Percentiles rank a stretch among this genome's conserved stretches.
Evolutionary conservation across 1,140 invertebrate species (phyloP).

Genomic region (Goniozus legneri): DNA sequence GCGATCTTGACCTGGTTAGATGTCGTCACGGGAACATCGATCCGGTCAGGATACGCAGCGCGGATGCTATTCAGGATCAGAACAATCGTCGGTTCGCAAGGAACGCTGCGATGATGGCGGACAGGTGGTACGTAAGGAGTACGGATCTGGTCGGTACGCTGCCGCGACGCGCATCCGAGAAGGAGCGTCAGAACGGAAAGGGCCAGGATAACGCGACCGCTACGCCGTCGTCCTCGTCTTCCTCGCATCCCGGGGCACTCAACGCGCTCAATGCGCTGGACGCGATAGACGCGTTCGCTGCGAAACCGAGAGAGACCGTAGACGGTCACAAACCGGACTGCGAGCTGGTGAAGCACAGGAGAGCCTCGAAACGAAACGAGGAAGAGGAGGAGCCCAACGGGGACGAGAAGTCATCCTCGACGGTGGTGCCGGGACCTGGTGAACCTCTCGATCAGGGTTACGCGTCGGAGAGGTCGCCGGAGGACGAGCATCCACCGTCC

Average conservation of each 20-base stretch:
- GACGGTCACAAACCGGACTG: slow-evolving; percentile 45
- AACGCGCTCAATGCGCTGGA: slow-evolving; percentile 25
- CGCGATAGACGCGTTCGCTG: too few relatives aligned
- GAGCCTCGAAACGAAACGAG: slow-evolving; percentile 13
- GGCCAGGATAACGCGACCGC: not conserved
- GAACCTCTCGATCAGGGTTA: slow-evolving; percentile 72
- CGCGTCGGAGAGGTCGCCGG: slow-evolving; percentile 72
- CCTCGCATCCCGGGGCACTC: slow-evolving; percentile 31
- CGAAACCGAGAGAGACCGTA: slow-evolving; percentile 16
- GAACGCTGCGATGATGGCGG: too few relatives aligned
- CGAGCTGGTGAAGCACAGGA: slow-evolving; percentile 38
- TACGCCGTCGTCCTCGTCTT: slow-evolving; percentile 16
- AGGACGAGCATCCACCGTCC: slow-evolving; percentile 69
- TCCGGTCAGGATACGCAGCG: slow-evolving; percentile 30
- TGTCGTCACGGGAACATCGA: slow-evolving; percentile 38
- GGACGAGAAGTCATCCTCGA: slow-evolving; percentile 38
- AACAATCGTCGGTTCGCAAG: too few relatives aligned
- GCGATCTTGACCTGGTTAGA: slow-evolving; percentile 37
- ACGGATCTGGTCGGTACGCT: slow-evolving; percentile 40
- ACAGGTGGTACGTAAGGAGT: slow-evolving; percentile 26
- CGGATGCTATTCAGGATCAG: slow-evolving; percentile 21
- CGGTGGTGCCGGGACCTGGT: slow-evolving; percentile 55
- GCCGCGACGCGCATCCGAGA: slow-evolving; percentile 35
- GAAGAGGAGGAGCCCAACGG: slow-evolving; percentile 22
- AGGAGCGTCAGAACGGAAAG: slow-evolving; percentile 19